Percentiles rank a stretch among this genome's conserved stretches.
These are phyloP conservation scores for Penaeus japonicus DNA, from an alignment of 1,140 invertebrate species.

Conservation along the genomic window DNA sequence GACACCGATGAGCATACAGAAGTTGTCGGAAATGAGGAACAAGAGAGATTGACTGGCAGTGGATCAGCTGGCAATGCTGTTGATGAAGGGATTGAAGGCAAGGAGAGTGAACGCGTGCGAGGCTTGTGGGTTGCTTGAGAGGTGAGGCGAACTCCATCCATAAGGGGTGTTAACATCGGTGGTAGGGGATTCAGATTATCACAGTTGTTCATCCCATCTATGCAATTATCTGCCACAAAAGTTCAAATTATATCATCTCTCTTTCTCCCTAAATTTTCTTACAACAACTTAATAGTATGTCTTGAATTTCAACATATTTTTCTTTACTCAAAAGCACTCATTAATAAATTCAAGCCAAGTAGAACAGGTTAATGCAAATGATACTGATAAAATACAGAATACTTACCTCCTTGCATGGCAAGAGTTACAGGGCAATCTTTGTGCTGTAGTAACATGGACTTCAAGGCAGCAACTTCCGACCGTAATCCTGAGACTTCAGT, in stretches of 20 bases:
- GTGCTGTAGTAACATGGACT: constrained; percentile 44
- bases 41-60: constrained; percentile 36
- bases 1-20: constrained; percentile 6
- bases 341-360: too few relatives aligned
- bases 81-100: constrained; percentile 39
- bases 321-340: too few relatives aligned
- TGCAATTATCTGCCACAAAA: constrained; percentile 9
- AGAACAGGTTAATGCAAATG: too few relatives aligned
- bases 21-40: background rate
- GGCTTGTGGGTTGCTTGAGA: constrained; percentile 20
- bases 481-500: constrained; percentile 34
- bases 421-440: constrained; percentile 47
- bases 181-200: background rate
- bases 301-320: too few relatives aligned
- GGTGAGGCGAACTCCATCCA: background rate
- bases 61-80: background rate
- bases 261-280: too few relatives aligned
- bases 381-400: background rate
- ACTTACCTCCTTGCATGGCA: constrained; percentile 49
- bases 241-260: too few relatives aligned
- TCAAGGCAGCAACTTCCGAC: constrained; percentile 36
- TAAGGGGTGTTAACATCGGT: background rate
- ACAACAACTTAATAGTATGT: too few relatives aligned
- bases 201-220: constrained; percentile 26
- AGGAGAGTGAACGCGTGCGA: constrained; percentile 32